Evolutionary conservation across 1,140 invertebrate genomes (phyloP), one percentile per base, ranked within the genome.

Genomic region (Achroia grisella): DNA sequence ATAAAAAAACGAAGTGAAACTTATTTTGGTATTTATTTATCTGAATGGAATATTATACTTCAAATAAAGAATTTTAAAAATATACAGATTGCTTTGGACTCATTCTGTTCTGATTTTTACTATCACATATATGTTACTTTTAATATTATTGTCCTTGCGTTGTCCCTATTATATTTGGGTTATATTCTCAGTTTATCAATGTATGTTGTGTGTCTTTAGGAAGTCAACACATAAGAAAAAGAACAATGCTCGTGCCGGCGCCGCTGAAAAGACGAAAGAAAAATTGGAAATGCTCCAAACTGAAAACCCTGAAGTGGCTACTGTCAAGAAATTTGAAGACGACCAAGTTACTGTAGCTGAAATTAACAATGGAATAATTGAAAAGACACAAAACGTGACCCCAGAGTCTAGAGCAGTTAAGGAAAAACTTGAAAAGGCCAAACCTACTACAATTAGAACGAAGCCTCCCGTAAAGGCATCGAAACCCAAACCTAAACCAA

Each of bases 151-250:
- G n/a, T n/a, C n/a, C n/a, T n/a, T n/a, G n/a, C n/a, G n/a, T n/a
- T n/a, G n/a, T n/a, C n/a, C n/a, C n/a, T n/a, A n/a, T n/a, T n/a
- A n/a, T n/a, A 3, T 23, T 23, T 23, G 17, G 2, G 6, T 3
- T 23, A 3, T 23, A 2, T 23, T 23, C 6, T 23, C 17, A 6
- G 6, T 23, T 23, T 23, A 6, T 23, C 6, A 23, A 23, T 23
- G 17, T 23, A 23, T 23, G 17, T 23, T 23, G 6, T 51, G 4
- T 44, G 30, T 36, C 74, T 76, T 47, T 52, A 82, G 76, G 41
- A 84, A 79, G 71, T 61, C 51, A 9, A 47, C 67, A 0, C 70
- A 54, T 17, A 84, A 82, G 35, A 84, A 82, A 58, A 84, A 82
- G 58, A 75, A 70, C 39, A 56, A 65, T 4, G 67, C 62, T 9